A percentile compares a stretch with the other conserved stretches of the same genome.
Conservation (phyloP, 2,113 vertebrate species). For the Candoia aspera region DNA sequence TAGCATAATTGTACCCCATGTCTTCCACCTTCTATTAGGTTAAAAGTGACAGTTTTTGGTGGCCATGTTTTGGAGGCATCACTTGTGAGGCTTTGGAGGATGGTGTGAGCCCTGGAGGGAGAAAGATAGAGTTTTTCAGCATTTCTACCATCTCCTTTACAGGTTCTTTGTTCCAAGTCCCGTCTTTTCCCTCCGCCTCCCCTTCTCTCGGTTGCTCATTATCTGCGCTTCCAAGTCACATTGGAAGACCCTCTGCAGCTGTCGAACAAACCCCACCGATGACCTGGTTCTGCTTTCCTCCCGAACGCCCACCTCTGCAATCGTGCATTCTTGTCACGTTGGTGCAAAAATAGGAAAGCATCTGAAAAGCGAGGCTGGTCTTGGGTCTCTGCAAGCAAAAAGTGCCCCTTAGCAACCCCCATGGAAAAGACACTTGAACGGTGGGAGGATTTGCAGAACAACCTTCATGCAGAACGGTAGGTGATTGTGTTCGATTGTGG, state of each 20-base stretch:
- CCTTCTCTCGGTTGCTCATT: background rate
- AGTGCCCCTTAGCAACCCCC: background rate
- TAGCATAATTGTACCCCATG: background rate
- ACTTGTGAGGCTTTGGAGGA: background rate
- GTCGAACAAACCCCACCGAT: background rate
- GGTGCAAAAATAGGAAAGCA: background rate
- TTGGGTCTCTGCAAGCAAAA: background rate
- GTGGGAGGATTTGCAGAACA: background rate
- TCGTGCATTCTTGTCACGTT: background rate
- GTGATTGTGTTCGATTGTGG: background rate
- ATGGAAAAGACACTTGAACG: background rate
- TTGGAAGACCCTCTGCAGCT: constrained; percentile 9
- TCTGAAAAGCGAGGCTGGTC: constrained; percentile 21
- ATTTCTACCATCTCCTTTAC: background rate
- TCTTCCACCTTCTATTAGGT: background rate
- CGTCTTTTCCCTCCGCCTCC: accelerated
- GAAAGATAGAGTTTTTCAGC: background rate
- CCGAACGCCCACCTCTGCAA: background rate
- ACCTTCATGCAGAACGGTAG: background rate
- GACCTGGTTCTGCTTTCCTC: background rate
- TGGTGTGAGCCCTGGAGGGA: background rate
- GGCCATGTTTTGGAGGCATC: background rate
- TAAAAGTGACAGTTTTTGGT: background rate
- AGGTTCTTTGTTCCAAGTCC: background rate
- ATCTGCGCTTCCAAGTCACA: background rate